Conservation (phyloP, 2,888 invertebrate genomes). For the Rhodophaea formosa region DNA sequence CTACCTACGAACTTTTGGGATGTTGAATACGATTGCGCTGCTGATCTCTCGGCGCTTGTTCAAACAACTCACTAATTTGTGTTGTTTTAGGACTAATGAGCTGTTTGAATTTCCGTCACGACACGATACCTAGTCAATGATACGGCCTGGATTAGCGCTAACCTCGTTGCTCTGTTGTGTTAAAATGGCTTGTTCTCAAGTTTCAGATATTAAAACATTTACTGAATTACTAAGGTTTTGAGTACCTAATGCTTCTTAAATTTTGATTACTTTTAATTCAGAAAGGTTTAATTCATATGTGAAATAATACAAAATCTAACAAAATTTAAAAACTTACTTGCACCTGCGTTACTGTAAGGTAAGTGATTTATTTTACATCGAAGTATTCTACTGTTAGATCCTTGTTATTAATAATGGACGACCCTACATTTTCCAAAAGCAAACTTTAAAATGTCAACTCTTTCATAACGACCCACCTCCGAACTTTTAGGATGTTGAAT, state of each 20-base stretch:
- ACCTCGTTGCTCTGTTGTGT: background rate
- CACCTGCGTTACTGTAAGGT: too few relatives aligned
- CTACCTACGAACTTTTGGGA: slow-evolving; percentile 36
- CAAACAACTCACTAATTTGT: too few relatives aligned
- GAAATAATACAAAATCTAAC: too few relatives aligned
- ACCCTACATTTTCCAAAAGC: slow-evolving; percentile 13
- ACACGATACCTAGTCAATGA: slow-evolving; percentile 44
- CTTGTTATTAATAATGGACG: slow-evolving; percentile 12
- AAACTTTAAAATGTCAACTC: slow-evolving; percentile 28
- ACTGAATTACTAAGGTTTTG: too few relatives aligned
- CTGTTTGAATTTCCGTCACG: slow-evolving; percentile 55
- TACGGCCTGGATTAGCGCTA: slow-evolving; percentile 24
- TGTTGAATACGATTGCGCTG: slow-evolving; percentile 35
- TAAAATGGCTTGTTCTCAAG: too few relatives aligned
- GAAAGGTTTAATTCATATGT: too few relatives aligned
- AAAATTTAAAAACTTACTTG: too few relatives aligned
- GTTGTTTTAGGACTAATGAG: slow-evolving; percentile 72
- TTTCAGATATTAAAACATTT: too few relatives aligned
- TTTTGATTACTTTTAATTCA: too few relatives aligned
- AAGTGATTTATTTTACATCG: background rate
- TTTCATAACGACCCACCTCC: slow-evolving; percentile 32
- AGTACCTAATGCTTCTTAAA: too few relatives aligned
- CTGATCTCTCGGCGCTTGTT: too few relatives aligned
- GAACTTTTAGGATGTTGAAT: slow-evolving; percentile 37
- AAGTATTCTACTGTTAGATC: background rate